phyloP scores from a whole-genome alignment of 2,888 invertebrate species.

The Notocelia uddmanniana region DNA sequence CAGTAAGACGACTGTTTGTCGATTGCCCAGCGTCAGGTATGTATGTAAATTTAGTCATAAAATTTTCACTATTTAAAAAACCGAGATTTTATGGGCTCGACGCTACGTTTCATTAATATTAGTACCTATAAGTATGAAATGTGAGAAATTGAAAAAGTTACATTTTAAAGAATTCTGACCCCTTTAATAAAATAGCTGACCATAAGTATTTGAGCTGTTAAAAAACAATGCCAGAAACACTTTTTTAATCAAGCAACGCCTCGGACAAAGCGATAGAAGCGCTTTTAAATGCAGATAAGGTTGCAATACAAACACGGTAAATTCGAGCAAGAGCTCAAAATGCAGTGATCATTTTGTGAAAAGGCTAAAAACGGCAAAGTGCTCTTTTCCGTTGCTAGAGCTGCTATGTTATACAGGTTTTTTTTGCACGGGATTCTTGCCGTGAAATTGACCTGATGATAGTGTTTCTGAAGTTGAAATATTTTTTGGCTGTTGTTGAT shows the following conservation, averaged over 20 bases:
- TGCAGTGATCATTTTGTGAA: conserved; percentile 29
- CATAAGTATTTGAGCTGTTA: background rate
- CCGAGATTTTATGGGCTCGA: background rate
- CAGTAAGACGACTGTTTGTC: too few species aligned
- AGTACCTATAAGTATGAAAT: too few species aligned
- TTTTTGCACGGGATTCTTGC: conserved; percentile 8
- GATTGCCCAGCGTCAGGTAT: too few species aligned
- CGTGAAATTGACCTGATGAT: conserved; percentile 16
- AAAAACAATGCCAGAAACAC: conserved; percentile 18
- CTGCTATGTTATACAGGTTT: conserved; percentile 13
- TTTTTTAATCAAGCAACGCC: conserved; percentile 33
- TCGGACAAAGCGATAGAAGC: conserved; percentile 24
- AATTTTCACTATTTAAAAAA: background rate
- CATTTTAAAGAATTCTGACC: too few species aligned
- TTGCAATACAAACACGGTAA: conserved; percentile 37
- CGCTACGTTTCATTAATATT: too few species aligned
- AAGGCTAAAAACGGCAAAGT: conserved; percentile 21
- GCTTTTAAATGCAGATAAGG: conserved; percentile 44
- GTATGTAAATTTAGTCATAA: too few species aligned
- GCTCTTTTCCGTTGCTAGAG: conserved; percentile 16
- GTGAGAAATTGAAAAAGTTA: too few species aligned
- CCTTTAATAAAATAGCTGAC: background rate
- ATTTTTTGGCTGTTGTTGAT: background rate
- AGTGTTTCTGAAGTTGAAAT: background rate
- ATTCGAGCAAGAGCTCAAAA: conserved; percentile 31